Evolutionary conservation across 2,797 vertebrate genomes (phyloP).

Genomic region (Clamator glandarius): DNA sequence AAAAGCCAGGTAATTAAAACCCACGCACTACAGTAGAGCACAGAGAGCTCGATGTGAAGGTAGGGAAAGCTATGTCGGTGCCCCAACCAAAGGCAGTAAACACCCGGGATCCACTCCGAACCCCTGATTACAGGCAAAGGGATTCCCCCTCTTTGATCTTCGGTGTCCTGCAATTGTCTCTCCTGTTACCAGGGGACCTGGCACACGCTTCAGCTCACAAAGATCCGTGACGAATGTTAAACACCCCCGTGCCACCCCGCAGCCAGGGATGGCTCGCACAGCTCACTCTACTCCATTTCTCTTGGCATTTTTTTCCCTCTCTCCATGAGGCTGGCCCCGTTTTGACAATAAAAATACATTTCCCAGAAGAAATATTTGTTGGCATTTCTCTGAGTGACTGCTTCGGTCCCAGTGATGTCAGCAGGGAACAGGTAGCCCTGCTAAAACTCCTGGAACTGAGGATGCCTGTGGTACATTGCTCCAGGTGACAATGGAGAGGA

Average conservation of each 20-base stretch:
- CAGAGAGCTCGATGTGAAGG: not conserved
- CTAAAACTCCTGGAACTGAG: conserved; percentile 25
- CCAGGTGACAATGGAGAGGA: not conserved
- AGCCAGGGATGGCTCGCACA: conserved; percentile 44
- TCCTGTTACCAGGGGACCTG: conserved; percentile 58
- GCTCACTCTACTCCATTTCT: conserved; percentile 70
- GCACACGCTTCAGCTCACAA: conserved; percentile 57
- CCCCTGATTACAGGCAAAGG: conserved; percentile 47
- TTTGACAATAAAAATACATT: conserved; percentile 67
- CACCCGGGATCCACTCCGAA: conserved; percentile 36
- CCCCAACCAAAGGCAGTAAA: not conserved
- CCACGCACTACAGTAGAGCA: not conserved
- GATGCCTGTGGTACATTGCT: not conserved
- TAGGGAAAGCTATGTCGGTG: not conserved
- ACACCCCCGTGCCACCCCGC: conserved; percentile 37
- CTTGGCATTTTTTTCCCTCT: not conserved
- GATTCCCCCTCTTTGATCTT: conserved; percentile 72
- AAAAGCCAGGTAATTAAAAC: conserved; percentile 58
- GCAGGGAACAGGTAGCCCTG: conserved; percentile 12
- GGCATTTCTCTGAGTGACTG: conserved; percentile 39
- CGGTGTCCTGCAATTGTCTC: conserved; percentile 59
- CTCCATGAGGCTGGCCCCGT: not conserved
- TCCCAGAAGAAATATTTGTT: conserved; percentile 41
- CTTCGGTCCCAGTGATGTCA: conserved; percentile 12
- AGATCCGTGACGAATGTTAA: conserved; percentile 50